Base-by-base conservation (phyloP, 1,140 invertebrate genomes). In the Odontomachus brunneus region DNA sequence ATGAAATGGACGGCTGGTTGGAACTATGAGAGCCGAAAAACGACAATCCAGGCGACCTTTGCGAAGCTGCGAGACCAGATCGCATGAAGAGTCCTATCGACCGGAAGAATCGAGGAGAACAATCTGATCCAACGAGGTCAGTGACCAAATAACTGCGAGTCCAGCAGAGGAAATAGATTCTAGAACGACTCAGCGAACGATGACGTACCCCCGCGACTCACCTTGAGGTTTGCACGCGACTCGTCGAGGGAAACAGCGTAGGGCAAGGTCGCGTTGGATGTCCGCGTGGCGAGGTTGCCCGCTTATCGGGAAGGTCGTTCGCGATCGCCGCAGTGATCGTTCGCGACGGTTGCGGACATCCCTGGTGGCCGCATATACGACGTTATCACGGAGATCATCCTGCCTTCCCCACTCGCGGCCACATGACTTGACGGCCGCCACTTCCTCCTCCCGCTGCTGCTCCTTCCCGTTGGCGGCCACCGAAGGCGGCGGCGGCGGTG, bases 401-500 rank as follows among this genome's bases (percentile, higher is more conserved):
- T 69, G 67, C 22, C 26, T 83, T 69, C 69, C 76, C 82, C 82
- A 73, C 78, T 71, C 82, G 65, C 62, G 75, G 60, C 84, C 85
- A 87, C 88, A 83, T 87, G 83, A 82, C 83, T 80, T 81, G 82
- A 82, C 85, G 83, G 84, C 63, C 59, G 83, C 84, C 87, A 17
- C 22, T 12, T 12, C 44, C 44, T 69, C 71, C 59, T 80, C 71
- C 80, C 57, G 73, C 88, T 82, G 87, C 84, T 89, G 84, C 74
- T 85, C 80, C 87, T 85, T 63, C 83, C 55, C 87, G 81, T 83
- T 86, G 51, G 71, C 53, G 29, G 86, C 88, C 78, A 74, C 74
- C 82, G 84, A 69, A 82, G 83, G 74, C 84, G 84, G 84, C 78
- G 85, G 81, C 84, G 69, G 73, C 83, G 82, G 65, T 73, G 81